Conservation (phyloP, 2,888 invertebrate species). For the Nasonovia ribisnigri region DNA sequence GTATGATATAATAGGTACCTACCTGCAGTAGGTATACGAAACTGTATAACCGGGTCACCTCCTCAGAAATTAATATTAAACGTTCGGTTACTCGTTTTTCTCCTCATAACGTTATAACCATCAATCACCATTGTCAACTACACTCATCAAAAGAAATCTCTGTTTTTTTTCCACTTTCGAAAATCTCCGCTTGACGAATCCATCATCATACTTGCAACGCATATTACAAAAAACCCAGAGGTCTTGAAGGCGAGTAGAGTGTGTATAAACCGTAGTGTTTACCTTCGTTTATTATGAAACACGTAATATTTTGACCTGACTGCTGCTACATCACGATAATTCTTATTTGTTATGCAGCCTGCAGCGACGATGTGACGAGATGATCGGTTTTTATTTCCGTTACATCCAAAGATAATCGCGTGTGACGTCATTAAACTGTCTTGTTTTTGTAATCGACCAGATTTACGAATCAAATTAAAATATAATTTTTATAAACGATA, state of each 20-base stretch:
- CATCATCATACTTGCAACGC: neutral
- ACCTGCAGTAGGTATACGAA: too few relatives aligned
- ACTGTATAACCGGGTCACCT: neutral
- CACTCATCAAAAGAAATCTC: neutral
- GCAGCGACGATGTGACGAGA: neutral
- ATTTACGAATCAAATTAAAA: neutral
- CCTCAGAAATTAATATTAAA: neutral
- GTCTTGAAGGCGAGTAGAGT: neutral
- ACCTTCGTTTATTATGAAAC: neutral
- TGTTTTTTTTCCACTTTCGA: neutral
- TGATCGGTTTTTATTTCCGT: neutral
- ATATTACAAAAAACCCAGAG: neutral
- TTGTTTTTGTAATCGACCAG: neutral
- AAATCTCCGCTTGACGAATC: neutral
- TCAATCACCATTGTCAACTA: constrained; percentile 9
- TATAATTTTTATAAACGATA: neutral
- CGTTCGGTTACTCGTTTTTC: neutral
- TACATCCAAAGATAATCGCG: neutral
- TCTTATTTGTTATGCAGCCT: neutral
- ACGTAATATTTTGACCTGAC: neutral
- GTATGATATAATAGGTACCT: too few relatives aligned
- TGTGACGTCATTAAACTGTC: neutral
- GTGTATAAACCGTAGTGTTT: neutral
- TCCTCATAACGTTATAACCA: neutral
- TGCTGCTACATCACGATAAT: neutral